Evolutionary conservation across 2,888 invertebrate species (phyloP), one percentile per base, ranked within the genome.

Genomic region (Blera fallax): DNA sequence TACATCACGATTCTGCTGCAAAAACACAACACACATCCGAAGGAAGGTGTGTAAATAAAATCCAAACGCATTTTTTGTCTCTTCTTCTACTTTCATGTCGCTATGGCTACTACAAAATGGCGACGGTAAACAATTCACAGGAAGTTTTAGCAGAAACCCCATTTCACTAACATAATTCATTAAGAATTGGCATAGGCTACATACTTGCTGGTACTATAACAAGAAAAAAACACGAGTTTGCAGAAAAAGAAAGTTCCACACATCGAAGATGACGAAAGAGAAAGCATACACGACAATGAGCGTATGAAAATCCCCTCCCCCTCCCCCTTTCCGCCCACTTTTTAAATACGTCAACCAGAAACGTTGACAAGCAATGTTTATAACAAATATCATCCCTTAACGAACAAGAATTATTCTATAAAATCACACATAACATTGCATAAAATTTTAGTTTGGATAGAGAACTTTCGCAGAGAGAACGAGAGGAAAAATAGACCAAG

Each of bases 401-500:
- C 18, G 37, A 60, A 60, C 2, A 27, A 34, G 40, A 43, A 18
- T 24, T 40, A 79, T 27, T 37, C n/a, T 18, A 27, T 7, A 65
- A 43, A 11, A 34, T 7, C 18, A 16, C 43, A 40, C 29, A 8
- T 16, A 48, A 11, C 16, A 58, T n/a, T n/a, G n/a, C n/a, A n/a
- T n/a, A n/a, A n/a, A 29, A 24, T 69, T 72, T 8, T 62, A 73
- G 79, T 80, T 80, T 74, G 80, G 64, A 84, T 74, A 84, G 80
- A 80, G 84, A 83, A 34, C 52, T 16, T 62, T 14, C 5, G 27
- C 3, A 7, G 80, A 58, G 72, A 8, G 84, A 84, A 34, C 0
- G 84, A 80, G 74, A 84, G 16, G 10, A 80, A 84, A 84, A 84
- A 84, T 84, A 84, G 84, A 84, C 74, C 84, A 84, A 80, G 56